Evolutionary conservation across 2,113 vertebrate genomes (phyloP), one percentile per base, ranked within the genome.

Genomic region (Nicator chloris): DNA sequence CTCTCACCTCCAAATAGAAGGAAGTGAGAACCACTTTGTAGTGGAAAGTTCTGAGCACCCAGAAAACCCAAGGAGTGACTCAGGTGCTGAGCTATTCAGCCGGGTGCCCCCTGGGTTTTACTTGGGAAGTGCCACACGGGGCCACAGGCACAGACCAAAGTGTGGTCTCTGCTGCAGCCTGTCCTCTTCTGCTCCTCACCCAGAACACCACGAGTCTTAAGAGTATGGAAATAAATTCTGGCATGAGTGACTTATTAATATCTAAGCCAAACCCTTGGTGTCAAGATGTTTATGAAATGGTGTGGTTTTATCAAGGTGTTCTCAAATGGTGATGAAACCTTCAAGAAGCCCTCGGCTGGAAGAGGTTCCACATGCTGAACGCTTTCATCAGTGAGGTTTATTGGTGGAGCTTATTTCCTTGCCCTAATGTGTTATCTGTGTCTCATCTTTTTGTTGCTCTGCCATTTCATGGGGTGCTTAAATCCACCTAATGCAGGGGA

Each of bases 71-170:
- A 39, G 31, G 42, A 45, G 44, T 82, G 61, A 82, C 39, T 82
- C 56, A 60, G 78, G 24, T 9, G 30, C 54, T 73, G 50, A 70
- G 31, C 18, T 70, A 19, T 40, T 61, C 17, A 33, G 39, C 39
- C 0, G 7, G 16, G 13, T 56, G n/a, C 42, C 31, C 0, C 0
- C 30, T 35, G 51, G 60, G 75, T 54, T 93, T 80, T 65, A 31
- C 40, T 35, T 1, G 1, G 14, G 33, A 66, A 57, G 66, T 6
- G 15, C 19, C 53, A 53, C 10, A 44, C 1, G 6, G 14, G 31
- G 27, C 23, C 30, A 42, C 20, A 20, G 47, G 51, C 53, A 79
- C 57, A 33, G 37, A 57, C 15, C 33, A 26, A 40, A 49, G 47
- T 2, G 11, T 4, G 37, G 31, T 57, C 24, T 54, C 45, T 47